Evolutionary conservation across 64 coral and sea anemone species (phyloP).

Genomic region (Montipora sp.): DNA sequence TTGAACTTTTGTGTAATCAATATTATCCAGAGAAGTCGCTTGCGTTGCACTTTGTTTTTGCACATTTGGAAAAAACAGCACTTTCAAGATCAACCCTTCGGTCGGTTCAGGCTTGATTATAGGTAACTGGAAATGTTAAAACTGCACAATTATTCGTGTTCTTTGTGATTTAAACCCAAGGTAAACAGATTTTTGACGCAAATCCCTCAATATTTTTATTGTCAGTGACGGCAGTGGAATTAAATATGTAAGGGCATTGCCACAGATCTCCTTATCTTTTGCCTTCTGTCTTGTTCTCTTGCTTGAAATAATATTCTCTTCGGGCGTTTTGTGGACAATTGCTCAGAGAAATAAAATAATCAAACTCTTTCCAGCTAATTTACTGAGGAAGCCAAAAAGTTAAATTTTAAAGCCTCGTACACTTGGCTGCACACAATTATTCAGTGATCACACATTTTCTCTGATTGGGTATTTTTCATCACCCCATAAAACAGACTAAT

Average conservation of each 20-base stretch:
- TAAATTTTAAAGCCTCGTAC: neutral
- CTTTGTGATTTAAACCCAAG: neutral
- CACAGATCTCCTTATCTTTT: too few relatives aligned
- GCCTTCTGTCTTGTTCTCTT: neutral
- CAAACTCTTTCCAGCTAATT: neutral
- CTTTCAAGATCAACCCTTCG: neutral
- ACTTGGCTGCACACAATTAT: conserved; percentile 33
- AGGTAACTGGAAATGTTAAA: neutral
- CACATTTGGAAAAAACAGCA: neutral
- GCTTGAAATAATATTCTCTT: neutral
- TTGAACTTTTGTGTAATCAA: conserved; percentile 42
- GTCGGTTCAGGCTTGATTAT: too few relatives aligned
- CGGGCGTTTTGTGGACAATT: neutral
- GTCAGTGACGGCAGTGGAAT: neutral
- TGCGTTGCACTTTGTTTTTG: neutral
- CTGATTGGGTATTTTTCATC: conserved; percentile 10
- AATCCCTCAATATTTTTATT: conserved; percentile 27
- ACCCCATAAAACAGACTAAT: neutral
- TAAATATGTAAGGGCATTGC: neutral
- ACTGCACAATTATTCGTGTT: neutral
- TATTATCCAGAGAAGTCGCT: neutral
- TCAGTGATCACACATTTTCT: neutral
- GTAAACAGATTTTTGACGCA: conserved; percentile 20
- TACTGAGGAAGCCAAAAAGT: neutral
- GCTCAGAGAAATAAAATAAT: neutral